These are phyloP conservation scores for Illadopsis cleaveri DNA, from an alignment of 2,113 vertebrate genomes.

Conservation along the genomic window DNA sequence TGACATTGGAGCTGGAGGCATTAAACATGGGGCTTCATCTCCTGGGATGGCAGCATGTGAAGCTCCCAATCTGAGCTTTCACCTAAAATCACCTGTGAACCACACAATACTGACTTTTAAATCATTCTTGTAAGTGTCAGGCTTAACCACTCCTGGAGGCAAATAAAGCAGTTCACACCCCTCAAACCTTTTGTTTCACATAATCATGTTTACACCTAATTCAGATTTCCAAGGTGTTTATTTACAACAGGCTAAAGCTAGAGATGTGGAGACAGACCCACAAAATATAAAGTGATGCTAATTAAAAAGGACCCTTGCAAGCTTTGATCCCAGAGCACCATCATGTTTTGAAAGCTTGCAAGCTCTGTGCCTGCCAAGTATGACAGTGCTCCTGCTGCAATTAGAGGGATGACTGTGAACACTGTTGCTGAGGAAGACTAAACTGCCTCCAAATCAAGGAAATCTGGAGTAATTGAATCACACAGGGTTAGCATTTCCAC, in stretches of 20 bases:
- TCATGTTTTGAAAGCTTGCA: not conserved
- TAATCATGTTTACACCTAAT: not conserved
- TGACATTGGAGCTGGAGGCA: not conserved
- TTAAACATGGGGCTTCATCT: not conserved
- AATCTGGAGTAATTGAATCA: not conserved
- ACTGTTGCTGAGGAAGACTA: not conserved
- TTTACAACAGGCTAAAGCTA: not conserved
- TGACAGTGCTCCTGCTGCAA: not conserved
- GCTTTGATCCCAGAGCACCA: not conserved
- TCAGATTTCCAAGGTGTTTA: not conserved
- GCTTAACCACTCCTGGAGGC: not conserved
- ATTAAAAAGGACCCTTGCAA: not conserved
- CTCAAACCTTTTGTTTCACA: not conserved
- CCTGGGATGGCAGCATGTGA: not conserved
- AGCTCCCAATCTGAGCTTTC: not conserved
- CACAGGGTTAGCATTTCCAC: not conserved
- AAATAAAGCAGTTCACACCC: not conserved
- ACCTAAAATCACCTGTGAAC: not conserved
- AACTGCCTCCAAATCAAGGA: not conserved
- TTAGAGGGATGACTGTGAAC: not conserved
- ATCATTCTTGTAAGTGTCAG: not conserved
- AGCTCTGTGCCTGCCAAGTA: not conserved
- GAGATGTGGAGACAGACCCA: not conserved
- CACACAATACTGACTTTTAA: not conserved
- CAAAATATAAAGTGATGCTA: not conserved